These are phyloP conservation scores for Zosterops lateralis DNA, from an alignment of 2,113 vertebrate genomes.

Conservation along the genomic window DNA sequence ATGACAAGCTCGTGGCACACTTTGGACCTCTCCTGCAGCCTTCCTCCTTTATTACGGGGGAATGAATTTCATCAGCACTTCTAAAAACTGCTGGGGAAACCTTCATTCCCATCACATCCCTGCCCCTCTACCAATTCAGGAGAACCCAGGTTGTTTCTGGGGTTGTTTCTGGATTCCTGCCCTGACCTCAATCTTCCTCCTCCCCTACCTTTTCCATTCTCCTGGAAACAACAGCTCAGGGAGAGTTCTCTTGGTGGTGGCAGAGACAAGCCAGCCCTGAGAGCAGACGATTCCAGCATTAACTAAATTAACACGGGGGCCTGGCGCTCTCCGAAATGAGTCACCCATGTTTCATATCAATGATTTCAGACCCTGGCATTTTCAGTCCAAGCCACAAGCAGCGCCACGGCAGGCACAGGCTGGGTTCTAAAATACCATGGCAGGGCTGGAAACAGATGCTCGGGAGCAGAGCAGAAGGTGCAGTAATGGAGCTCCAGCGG, in stretches of 20 bases:
- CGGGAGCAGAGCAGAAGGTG: conserved; percentile 38
- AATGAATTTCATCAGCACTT: neutral
- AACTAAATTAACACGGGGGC: conserved; percentile 43
- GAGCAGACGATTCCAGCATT: conserved; percentile 25
- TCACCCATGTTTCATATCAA: conserved; percentile 45
- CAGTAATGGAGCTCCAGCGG: neutral
- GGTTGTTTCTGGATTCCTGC: neutral
- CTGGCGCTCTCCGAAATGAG: conserved; percentile 11
- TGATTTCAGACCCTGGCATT: conserved; percentile 56
- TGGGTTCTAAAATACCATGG: neutral
- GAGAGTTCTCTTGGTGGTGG: neutral
- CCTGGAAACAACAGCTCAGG: neutral
- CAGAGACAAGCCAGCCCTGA: neutral
- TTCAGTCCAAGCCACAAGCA: conserved; percentile 30
- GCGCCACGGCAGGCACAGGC: neutral
- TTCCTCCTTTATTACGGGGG: rapidly evolving
- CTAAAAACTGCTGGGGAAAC: neutral
- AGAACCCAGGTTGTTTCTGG: neutral
- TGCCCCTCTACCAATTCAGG: neutral
- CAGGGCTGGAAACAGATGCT: conserved; percentile 43
- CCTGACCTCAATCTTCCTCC: neutral
- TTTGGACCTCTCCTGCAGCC: neutral
- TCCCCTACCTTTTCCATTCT: neutral
- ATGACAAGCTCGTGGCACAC: neutral
- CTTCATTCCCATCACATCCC: neutral